Evolutionary conservation across 1,140 invertebrate species (phyloP).

Genomic region (Calliphora vicina): DNA sequence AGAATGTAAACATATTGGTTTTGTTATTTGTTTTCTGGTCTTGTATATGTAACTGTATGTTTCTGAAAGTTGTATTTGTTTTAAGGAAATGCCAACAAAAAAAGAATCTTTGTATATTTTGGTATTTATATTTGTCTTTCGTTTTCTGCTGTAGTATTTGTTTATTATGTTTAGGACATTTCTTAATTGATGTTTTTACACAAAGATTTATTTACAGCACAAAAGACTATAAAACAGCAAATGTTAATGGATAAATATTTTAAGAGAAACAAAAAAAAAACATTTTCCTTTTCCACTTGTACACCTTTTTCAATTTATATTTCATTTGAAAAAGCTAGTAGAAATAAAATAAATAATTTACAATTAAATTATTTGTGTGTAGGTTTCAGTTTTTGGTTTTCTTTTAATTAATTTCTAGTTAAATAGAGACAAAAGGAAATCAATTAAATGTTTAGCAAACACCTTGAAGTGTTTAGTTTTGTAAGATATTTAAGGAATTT

Average conservation of each 20-base stretch:
- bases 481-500: not conserved
- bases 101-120: not conserved
- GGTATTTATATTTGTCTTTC: not conserved
- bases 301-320: not conserved
- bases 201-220: constrained; percentile 7
- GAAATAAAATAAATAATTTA: no score
- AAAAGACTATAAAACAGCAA: not conserved
- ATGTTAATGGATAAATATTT: not conserved
- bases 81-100: no score
- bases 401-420: not conserved
- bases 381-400: not conserved
- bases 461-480: not conserved
- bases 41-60: no score
- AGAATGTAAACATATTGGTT: constrained; percentile 11
- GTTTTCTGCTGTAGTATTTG: not conserved
- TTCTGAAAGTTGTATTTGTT: not conserved
- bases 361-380: not conserved
- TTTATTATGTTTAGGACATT: constrained; percentile 33
- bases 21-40: not conserved
- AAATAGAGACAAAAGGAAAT: not conserved
- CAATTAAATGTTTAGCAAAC: not conserved
- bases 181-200: constrained; percentile 32
- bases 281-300: not conserved
- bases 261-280: not conserved
- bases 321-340: not conserved